Evolutionary conservation across 2,888 invertebrate species (phyloP), one percentile per base, ranked within the genome.

Genomic region (Lottia gigantea): DNA sequence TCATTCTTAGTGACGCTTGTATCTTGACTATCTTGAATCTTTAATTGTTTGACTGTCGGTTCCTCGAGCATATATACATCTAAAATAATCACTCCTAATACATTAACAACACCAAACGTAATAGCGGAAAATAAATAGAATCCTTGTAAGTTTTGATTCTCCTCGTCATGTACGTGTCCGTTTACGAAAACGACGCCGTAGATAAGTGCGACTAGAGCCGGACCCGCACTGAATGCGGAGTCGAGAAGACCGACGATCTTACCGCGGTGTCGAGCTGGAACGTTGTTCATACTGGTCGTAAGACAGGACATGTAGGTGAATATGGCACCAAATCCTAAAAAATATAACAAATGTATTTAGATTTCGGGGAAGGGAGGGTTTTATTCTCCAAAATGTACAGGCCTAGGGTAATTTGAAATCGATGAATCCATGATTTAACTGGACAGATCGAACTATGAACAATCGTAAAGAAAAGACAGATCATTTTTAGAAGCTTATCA

Each of bases 281-380:
- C 81, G 66, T 83, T 83, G 26, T 74, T 71, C 72, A 80, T 78
- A 62, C 77, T 80, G 1, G 78, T 72, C 14, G 77, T 76, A 40
- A 83, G 67, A 8, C 80, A 77, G 0, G 81, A 74, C 81, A 83
- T 83, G 78, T 83, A 83, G 74, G 80, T 72, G 63, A 81, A 83
- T 23, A 78, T 79, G 16, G 81, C 77, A 0, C 82, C 82, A 61
- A 83, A 79, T 25, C 82, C 83, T 83, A 68, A n/a, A 73, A 72
- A 64, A 46, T 25, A 61, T 68, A 19, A 68, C 25, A 19, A 12
- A 8, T 14, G 19, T 14, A 19, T 19, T 7, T 15, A 66, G 15
- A 1, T 40, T 40, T 40, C 6, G 40, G n/a, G n/a, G n/a, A n/a
- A n/a, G n/a, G n/a, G n/a, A n/a, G n/a, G n/a, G n/a, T n/a, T n/a